Conservation (phyloP, 37 sponge, comb jelly and placozoan species). For the Beroe ovata region DNA sequence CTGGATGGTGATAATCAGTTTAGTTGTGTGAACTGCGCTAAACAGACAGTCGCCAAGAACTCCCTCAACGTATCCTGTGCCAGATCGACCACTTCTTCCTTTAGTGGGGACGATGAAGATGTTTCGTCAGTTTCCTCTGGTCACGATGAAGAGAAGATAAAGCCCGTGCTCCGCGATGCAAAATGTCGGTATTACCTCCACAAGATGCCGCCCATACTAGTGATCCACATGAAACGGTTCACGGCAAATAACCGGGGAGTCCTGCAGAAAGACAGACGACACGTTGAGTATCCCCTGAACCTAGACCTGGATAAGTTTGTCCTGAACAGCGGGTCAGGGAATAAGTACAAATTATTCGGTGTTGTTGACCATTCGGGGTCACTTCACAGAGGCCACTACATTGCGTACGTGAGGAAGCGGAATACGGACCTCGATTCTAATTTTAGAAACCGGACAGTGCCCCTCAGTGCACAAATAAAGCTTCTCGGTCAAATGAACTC, state of each 20-base stretch:
- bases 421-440: constrained; percentile 26
- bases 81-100: not conserved
- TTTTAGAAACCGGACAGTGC: not conserved
- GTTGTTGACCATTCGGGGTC: constrained; percentile 89
- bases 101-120: constrained; percentile 24
- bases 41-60: not conserved
- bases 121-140: not conserved
- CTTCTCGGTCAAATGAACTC: constrained; percentile 28
- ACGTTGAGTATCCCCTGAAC: constrained; percentile 78
- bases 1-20: constrained; percentile 80
- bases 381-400: constrained; percentile 91
- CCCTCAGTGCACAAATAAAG: not conserved
- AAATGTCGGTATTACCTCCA: constrained; percentile 77
- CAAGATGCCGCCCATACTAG: constrained; percentile 75
- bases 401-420: constrained; percentile 78
- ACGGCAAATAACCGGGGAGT: constrained; percentile 70
- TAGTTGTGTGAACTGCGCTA: constrained; percentile 78
- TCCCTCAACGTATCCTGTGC: constrained; percentile 42
- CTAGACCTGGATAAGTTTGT: constrained; percentile 79
- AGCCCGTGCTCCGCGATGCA: constrained; percentile 72
- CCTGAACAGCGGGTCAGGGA: constrained; percentile 69
- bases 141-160: constrained; percentile 12
- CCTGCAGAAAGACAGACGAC: constrained; percentile 77
- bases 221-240: constrained; percentile 93
- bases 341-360: constrained; percentile 86